Evolutionary conservation across 30 jellyfish, hydroid and myxozoan species (phyloP).

Genomic region (Hydractinia symbiolongicarpus): DNA sequence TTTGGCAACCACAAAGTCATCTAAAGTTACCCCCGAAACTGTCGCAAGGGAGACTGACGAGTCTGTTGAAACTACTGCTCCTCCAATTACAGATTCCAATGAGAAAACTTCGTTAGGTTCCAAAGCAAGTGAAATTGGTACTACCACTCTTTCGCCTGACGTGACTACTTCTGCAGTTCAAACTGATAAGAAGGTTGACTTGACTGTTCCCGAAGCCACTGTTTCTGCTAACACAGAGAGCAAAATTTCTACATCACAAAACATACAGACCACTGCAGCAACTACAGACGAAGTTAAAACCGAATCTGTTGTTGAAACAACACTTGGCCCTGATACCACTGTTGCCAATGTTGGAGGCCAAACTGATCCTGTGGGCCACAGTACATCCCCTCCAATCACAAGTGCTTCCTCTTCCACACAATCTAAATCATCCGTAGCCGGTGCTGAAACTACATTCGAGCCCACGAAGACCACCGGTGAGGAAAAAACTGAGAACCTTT

Average conservation of each 20-base stretch:
- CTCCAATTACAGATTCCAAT: constrained; percentile 9
- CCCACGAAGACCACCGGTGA: background rate
- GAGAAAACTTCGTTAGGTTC: no score
- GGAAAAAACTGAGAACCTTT: background rate
- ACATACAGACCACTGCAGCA: constrained; percentile 28
- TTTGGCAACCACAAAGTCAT: constrained; percentile 7
- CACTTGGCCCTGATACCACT: constrained; percentile 14
- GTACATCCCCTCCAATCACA: background rate
- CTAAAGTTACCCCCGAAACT: constrained; percentile 9
- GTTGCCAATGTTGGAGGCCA: background rate
- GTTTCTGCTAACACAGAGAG: constrained; percentile 10
- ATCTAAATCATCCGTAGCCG: constrained; percentile 8
- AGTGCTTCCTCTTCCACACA: background rate
- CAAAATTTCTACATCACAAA: background rate
- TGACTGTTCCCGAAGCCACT: constrained; percentile 23
- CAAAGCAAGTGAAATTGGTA: no score
- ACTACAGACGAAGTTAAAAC: background rate
- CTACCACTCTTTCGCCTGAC: background rate
- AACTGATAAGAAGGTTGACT: no score
- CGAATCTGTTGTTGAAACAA: constrained; percentile 14
- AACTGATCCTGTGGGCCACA: background rate
- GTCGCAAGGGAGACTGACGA: constrained; percentile 18
- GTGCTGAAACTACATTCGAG: background rate
- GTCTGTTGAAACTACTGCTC: constrained; percentile 8
- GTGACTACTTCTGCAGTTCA: constrained; percentile 17